A percentile compares a stretch with the other conserved stretches of the same genome.
These are phyloP conservation scores for Endotricha flammealis DNA, from an alignment of 2,888 invertebrate genomes.

Conservation along the genomic window DNA sequence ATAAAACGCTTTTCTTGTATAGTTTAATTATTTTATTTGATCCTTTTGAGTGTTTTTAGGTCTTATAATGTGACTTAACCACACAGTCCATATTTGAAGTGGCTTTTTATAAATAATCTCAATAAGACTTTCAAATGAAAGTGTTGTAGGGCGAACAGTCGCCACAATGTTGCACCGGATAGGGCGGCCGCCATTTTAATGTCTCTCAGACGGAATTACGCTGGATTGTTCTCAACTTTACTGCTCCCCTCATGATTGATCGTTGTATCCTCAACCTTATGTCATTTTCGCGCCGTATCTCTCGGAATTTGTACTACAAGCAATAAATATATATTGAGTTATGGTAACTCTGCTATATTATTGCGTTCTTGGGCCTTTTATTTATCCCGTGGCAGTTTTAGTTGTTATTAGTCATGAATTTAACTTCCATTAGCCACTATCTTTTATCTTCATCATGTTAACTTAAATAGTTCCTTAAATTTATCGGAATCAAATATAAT, in stretches of 20 bases:
- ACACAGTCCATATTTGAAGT: too few species aligned
- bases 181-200: constrained; percentile 76
- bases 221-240: constrained; percentile 77
- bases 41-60: too few species aligned
- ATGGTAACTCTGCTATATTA: constrained; percentile 58
- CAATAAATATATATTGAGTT: constrained; percentile 70
- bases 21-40: too few species aligned
- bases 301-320: constrained; percentile 67
- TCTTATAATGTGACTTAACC: too few species aligned
- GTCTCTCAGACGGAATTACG: constrained; percentile 77
- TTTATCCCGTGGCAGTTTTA: constrained; percentile 24
- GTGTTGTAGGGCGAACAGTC: constrained; percentile 37
- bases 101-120: constrained; percentile 1
- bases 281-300: constrained; percentile 72
- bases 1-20: too few species aligned
- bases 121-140: constrained; percentile 44
- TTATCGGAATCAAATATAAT: constrained; percentile 8
- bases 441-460: constrained; percentile 1
- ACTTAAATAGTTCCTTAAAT: background rate
- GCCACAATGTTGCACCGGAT: constrained; percentile 76
- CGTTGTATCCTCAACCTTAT: constrained; percentile 74
- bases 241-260: constrained; percentile 74
- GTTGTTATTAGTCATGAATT: constrained; percentile 17
- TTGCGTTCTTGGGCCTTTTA: constrained; percentile 35
- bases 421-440: constrained; percentile 13